Base-by-base conservation (phyloP, 2,113 vertebrate genomes). In the Myiagra hebetior region DNA sequence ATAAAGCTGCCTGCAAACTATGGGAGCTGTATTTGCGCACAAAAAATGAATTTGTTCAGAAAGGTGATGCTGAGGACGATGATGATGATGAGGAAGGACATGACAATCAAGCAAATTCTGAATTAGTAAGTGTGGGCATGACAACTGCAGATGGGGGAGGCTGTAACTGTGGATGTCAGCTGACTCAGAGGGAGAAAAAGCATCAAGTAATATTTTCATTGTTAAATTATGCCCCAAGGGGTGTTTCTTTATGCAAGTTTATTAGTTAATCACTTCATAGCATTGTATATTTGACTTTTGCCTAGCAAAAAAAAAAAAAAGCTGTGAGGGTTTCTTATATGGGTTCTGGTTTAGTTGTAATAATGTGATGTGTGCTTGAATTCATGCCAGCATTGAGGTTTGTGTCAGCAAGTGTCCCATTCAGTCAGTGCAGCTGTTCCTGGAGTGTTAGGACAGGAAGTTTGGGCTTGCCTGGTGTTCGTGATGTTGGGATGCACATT, bases 21-120 rank as follows among this genome's bases (percentile, higher is more conserved):
- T 99, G 99, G 99, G 99, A 99, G 96, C 98, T 99, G 93, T 99
- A 99, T 96, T 96, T 99, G 93, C 98, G 99, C 84, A 99, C 99
- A 96, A 99, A 99, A 96, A 99, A 99, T 93, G 99, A 99, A 70
- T 99, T 99, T 98, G 98, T 99, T 95, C 99, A 99, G 94, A 98
- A 99, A 91, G 99, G 99, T 69, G 99, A 99, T 88, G 98, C 99
- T 79, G 99, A 99, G 37, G 99, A 99, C 0, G 99, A 99, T 1
- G 99, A 99, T 0, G 99, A 99, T 21, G 99, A 99, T 47, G 99
- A 99, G 9, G 99, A 99, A 26, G 97, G 96, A 19, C 98, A 98
- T 69, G 99, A 99, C 95, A 98, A 98, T 93, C 98, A 98, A 47
- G 98, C 98, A 30, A 98, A 98, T 59, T 98, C 98, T 63, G 99